Conservation (phyloP, 2,113 vertebrate genomes). For the Grammomys dolichurus region DNA sequence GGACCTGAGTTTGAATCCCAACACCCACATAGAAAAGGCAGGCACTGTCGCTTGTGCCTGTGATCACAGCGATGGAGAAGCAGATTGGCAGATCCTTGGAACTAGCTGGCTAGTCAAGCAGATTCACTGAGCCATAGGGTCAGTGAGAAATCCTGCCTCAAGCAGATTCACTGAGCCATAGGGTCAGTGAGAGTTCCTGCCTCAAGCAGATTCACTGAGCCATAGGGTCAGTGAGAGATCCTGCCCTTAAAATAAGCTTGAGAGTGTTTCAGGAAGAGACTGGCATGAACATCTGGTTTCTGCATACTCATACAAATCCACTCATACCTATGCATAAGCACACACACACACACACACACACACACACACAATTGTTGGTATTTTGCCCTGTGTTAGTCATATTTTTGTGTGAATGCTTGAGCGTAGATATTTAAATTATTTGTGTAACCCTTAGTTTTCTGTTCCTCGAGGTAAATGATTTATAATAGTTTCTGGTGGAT, state of each 20-base stretch:
- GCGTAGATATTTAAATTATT: background rate
- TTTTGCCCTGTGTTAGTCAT: background rate
- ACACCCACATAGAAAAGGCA: background rate
- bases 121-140: background rate
- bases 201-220: background rate
- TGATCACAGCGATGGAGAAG: too few relatives aligned
- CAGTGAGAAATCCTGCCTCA: background rate
- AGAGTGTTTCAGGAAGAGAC: background rate
- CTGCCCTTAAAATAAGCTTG: too few relatives aligned
- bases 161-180: background rate
- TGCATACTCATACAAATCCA: background rate
- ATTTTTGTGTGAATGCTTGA: background rate
- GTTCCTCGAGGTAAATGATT: conserved; percentile 22
- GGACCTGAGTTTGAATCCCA: background rate
- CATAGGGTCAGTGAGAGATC: background rate
- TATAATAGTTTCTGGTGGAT: background rate
- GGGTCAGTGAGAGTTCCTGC: background rate
- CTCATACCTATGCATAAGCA: background rate
- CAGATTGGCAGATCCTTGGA: too few relatives aligned
- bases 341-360: too few relatives aligned
- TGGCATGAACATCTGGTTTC: background rate
- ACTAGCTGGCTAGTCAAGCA: background rate
- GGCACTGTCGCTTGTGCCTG: background rate
- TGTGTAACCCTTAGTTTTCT: conserved; percentile 13
- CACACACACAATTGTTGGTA: background rate